Evolutionary conservation across 1,140 invertebrate genomes (phyloP), one percentile per base, ranked within the genome.

Genomic region (Psilanteris sp.): DNA sequence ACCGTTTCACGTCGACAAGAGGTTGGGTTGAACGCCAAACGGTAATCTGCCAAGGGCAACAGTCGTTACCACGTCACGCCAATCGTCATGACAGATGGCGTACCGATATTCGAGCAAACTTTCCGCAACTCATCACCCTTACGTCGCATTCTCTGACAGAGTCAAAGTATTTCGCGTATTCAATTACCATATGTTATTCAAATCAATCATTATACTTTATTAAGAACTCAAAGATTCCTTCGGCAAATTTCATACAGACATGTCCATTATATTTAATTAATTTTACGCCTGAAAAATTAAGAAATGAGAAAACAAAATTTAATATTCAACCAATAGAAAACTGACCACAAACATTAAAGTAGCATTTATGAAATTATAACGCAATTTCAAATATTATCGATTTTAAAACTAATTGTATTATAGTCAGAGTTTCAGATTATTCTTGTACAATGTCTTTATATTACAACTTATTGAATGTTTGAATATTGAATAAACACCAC

Each of bases 21-120:
- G 61, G 61, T 37, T 59, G 61, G 37, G 34, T 70, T 52, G 50
- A 61, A 26, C 46, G 50, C 11, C 26, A 24, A 75, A 61, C 54
- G 31, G 67, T 66, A 72, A 77, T 72, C 74, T 72, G 74, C 46
- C 61, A 77, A 68, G 62, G 55, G 74, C 55, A 62, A 70, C 61
- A 71, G 66, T 77, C 73, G 73, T 73, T 73, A 61, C 61, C 55
- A 22, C 57, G 27, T 72, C 67, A 72, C 50, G 74, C 66, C 73
- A 77, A 67, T 77, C 74, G 68, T 50, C 67, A 61, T 77, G 67
- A 77, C 74, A 72, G 74, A 77, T 77, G 74, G 67, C 62, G 50
- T 54, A 48, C 61, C 67, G 36, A 62, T 72, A 67, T 72, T 66
- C 43, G 14, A 9, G 24, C 62, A 46, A 77, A 77, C 59, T 77